Evolutionary conservation across 1,140 invertebrate species (phyloP).

Genomic region (Temnothorax curvispinosus): DNA sequence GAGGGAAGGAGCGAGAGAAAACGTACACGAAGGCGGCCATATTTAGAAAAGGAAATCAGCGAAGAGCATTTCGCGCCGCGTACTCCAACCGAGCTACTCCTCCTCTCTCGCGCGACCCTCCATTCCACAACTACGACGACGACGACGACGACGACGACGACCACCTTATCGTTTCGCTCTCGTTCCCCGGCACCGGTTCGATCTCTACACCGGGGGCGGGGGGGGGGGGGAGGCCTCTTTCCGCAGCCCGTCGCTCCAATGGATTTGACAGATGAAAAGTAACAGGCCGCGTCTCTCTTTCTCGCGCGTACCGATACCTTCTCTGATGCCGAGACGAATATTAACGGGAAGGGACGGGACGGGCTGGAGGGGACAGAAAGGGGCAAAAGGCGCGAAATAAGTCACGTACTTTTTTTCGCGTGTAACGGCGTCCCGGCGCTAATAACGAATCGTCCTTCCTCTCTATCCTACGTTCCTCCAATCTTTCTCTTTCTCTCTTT

Average conservation of each 20-base stretch:
- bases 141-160: constrained; percentile 20
- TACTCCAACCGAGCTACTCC: constrained; percentile 63
- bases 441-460: constrained; percentile 25
- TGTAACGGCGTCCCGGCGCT: constrained; percentile 27
- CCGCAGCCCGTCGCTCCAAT: constrained; percentile 62
- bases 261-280: constrained; percentile 73
- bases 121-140: constrained; percentile 34
- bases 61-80: constrained; percentile 82
- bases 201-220: constrained; percentile 24
- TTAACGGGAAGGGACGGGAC: not conserved
- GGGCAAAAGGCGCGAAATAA: constrained; percentile 11
- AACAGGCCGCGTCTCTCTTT: constrained; percentile 49
- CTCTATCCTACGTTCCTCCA: not conserved
- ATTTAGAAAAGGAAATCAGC: constrained; percentile 86
- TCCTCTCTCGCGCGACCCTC: constrained; percentile 42
- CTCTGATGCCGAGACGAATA: constrained; percentile 12
- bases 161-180: constrained; percentile 53
- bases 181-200: constrained; percentile 45
- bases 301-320: constrained; percentile 28
- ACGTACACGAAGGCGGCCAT: constrained; percentile 83
- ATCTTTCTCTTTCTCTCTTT: not conserved
- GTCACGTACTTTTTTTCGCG: constrained; percentile 34
- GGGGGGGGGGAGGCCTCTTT: constrained; percentile 18
- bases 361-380: too few species aligned
- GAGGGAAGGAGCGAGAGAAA: constrained; percentile 65